Evolutionary conservation across 2,888 invertebrate species (phyloP).

Genomic region (Meiosimyza platycephala): DNA sequence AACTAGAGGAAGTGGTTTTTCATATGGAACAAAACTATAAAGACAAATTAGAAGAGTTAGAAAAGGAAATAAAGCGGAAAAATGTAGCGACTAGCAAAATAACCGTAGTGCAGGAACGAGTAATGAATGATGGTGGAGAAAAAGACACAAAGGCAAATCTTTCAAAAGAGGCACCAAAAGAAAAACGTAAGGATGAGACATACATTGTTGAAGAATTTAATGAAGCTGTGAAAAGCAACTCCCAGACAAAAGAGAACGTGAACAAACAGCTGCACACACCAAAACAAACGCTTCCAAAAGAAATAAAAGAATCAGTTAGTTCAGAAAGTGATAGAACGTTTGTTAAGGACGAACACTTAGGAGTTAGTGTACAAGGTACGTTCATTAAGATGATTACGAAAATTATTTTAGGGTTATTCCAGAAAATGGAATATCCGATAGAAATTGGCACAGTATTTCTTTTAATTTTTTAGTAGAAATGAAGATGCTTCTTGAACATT

Average conservation of each 20-base stretch:
- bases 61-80: constrained; percentile 50
- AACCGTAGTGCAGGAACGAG: background rate
- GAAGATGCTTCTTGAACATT: too few relatives aligned
- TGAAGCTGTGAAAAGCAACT: background rate
- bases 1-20: constrained; percentile 54
- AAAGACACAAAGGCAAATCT: constrained; percentile 21
- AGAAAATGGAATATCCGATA: too few relatives aligned
- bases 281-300: background rate
- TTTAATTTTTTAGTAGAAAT: too few relatives aligned
- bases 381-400: background rate
- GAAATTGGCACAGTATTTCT: too few relatives aligned
- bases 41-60: constrained; percentile 54
- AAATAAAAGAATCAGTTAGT: constrained; percentile 28
- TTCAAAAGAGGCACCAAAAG: background rate
- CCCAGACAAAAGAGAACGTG: background rate
- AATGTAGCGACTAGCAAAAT: background rate
- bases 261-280: background rate
- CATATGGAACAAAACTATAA: constrained; percentile 57
- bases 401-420: too few relatives aligned
- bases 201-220: constrained; percentile 12
- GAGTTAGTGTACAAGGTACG: constrained; percentile 22
- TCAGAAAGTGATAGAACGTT: constrained; percentile 47
- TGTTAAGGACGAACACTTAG: constrained; percentile 37
- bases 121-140: constrained; percentile 7
- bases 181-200: constrained; percentile 24